Percentiles rank a stretch among this genome's conserved stretches.
These are phyloP conservation scores for Aphaenogaster floridana DNA, from an alignment of 1,140 invertebrate genomes.

Conservation along the genomic window DNA sequence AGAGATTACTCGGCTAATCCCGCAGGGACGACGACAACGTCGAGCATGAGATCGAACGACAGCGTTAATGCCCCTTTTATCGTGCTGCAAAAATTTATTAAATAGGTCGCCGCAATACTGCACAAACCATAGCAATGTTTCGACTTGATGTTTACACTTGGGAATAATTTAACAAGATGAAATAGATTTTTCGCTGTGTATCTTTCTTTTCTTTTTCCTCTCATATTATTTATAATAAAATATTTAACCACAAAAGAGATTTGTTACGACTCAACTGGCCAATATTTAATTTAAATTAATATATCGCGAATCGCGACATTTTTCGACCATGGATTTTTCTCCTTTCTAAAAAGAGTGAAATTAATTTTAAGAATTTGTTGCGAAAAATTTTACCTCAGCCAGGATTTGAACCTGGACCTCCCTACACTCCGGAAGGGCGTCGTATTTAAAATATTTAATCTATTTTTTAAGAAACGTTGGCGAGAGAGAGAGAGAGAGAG, in stretches of 20 bases:
- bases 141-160: neutral
- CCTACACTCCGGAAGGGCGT: too few species aligned
- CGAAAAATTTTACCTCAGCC: too few species aligned
- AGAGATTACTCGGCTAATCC: conserved; percentile 78
- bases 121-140: conserved; percentile 25
- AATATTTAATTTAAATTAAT: too few species aligned
- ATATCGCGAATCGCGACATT: too few species aligned
- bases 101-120: conserved; percentile 56
- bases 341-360: too few species aligned
- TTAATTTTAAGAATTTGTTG: too few species aligned
- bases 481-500: too few species aligned
- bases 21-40: conserved; percentile 69
- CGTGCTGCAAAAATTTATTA: conserved; percentile 74
- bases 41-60: conserved; percentile 75
- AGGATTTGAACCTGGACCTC: too few species aligned
- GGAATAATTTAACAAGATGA: neutral
- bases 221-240: neutral
- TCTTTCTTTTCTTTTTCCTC: neutral
- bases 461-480: neutral
- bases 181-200: neutral
- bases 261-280: too few species aligned
- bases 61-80: conserved; percentile 75
- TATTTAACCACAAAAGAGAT: neutral
- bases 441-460: neutral
- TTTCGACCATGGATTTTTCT: too few species aligned